These are phyloP conservation scores for Platyura marginata DNA, from an alignment of 1,140 invertebrate genomes.

Conservation along the genomic window DNA sequence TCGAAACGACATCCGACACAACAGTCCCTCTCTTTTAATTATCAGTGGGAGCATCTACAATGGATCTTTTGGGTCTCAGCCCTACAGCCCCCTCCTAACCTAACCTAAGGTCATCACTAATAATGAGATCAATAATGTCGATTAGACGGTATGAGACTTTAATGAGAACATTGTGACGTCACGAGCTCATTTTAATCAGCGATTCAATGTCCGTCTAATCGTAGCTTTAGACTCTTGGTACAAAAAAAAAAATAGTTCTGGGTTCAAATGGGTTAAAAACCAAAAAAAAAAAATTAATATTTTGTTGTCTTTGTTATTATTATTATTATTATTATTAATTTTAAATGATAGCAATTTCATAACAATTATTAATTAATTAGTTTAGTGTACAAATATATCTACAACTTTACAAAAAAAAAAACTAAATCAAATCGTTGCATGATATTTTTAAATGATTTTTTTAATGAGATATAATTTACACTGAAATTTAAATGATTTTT, in stretches of 20 bases:
- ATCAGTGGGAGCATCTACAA: no score
- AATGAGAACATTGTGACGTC: no score
- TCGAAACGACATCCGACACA: no score
- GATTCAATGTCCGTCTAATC: background rate
- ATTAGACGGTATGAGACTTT: no score
- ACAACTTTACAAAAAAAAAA: background rate
- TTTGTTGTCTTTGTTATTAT: background rate
- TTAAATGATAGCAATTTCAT: background rate
- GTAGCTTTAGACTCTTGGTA: background rate
- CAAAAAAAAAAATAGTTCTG: background rate
- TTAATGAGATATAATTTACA: background rate
- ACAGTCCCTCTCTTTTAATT: no score
- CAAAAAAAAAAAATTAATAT: background rate
- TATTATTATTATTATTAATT: background rate
- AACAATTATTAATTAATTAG: background rate
- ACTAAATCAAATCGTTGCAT: background rate
- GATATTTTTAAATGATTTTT: background rate
- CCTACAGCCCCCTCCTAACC: no score
- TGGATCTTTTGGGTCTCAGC: no score
- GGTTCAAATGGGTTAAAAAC: background rate
- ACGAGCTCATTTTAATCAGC: no score
- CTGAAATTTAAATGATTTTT: no score
- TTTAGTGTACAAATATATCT: background rate
- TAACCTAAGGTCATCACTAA: background rate
- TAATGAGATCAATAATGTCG: no score